A percentile compares a stretch with the other conserved stretches of the same genome.
Evolutionary conservation across 2,113 vertebrate species (phyloP).

Genomic region (Rutilus rutilus): DNA sequence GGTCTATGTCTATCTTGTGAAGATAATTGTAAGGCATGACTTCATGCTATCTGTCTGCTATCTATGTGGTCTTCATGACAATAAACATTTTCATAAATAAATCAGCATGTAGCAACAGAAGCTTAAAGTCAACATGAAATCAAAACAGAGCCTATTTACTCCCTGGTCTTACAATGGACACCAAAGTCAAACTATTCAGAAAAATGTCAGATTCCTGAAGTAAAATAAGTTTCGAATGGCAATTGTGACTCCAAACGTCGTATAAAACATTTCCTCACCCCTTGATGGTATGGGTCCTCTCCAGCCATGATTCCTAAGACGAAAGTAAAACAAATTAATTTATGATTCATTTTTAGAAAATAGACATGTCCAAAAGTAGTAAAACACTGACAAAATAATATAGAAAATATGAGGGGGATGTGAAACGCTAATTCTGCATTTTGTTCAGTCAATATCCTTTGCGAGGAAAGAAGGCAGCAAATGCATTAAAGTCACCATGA

Average conservation of each 20-base stretch:
- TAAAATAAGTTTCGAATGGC: not conserved
- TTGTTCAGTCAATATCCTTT: not conserved
- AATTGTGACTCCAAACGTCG: not conserved
- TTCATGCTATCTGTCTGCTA: not conserved
- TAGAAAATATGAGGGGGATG: not conserved
- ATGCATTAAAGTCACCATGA: not conserved
- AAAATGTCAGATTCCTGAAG: not conserved
- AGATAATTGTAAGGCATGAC: not conserved
- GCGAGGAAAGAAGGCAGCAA: not conserved
- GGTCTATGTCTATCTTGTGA: not conserved
- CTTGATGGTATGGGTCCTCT: slow-evolving; percentile 40
- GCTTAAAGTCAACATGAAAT: not conserved
- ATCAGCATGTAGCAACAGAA: not conserved
- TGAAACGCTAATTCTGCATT: not conserved
- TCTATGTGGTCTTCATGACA: not conserved
- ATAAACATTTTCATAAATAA: not conserved
- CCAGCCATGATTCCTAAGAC: slow-evolving; percentile 55
- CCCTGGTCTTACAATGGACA: not conserved
- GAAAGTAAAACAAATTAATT: not conserved
- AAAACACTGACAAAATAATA: not conserved
- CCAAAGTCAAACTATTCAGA: not conserved
- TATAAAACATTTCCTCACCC: slow-evolving; percentile 34
- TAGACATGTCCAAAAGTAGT: not conserved
- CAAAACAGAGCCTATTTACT: not conserved
- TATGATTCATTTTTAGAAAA: too few relatives aligned